Base-by-base conservation (phyloP, 2,113 vertebrate genomes). In the Saimiri boliviensis region DNA sequence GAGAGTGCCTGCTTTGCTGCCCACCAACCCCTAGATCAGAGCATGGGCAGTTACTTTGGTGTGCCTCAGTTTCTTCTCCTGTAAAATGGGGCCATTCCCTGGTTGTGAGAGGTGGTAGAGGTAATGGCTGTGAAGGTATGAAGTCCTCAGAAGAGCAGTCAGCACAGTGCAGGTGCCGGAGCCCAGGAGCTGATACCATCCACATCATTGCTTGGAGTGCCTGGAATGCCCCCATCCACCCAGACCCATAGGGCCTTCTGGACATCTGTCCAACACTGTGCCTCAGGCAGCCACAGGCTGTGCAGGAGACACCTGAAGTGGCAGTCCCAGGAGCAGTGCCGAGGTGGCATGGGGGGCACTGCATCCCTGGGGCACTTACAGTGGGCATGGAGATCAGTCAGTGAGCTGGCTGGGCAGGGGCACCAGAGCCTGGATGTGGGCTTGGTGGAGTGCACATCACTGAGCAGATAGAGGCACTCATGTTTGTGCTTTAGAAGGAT, bases 111-210 rank as follows among this genome's bases (percentile, higher is more conserved):
- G 49, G 11, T 2, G 42, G 16, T 7, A 1, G 49, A 66, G 70
- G 9, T 73, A 2, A 68, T 30, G 30, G 21, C 52, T 13, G 35
- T 49, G 20, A 17, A 10, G 52, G 40, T 13, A 27, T 40, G 20
- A 17, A 10, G 52, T 70, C 21, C 42, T 52, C 13, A 40, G 47
- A 19, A n/a, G 30, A 30, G 77, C 40, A 54, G 49, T 80, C 32
- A 13, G 45, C 47, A n/a, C 47, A 35, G 47, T 3, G 49, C 17
- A 14, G 77, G 47, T 52, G 49, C 49, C 7, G 2, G 32, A 49
- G 17, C 37, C 0, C 37, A 23, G 21, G 11, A 20, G 45, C 17
- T 0, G 30, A 20, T 30, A 23, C 45, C 17, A 8, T n/a, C 19
- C 1, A 19, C 17, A 9, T 19, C 3, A 14, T 68, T 32, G 25